Evolutionary conservation across 2,113 vertebrate genomes (phyloP), one percentile per base, ranked within the genome.

Genomic region (Heterotis niloticus): DNA sequence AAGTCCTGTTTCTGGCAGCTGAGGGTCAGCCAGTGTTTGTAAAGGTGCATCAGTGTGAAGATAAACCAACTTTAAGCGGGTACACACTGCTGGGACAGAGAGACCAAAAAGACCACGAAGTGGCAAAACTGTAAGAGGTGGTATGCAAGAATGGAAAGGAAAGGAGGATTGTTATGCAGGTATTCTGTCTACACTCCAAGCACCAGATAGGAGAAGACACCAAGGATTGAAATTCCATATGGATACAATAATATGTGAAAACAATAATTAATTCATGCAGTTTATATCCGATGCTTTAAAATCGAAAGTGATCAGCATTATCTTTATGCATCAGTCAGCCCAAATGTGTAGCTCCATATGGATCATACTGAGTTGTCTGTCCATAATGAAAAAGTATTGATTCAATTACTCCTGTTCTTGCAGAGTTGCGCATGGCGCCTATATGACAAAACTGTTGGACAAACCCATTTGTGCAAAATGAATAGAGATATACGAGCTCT

Each of bases 231-330:
- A 1, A 24, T 5, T 28, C 23, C 59, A 62, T 76, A n/a, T 28
- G 20, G 59, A 64, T 75, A 18, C 34, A 75, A 62, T 28, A 60
- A 67, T n/a, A 75, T 34, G n/a, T 34, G 17, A 70, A 70, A 70
- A 51, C 13, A 18, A 70, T 70, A 44, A 70, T 44, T 70, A 44
- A 70, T 70, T 70, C 68, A 70, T 70, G 5, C 34, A 44, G 3
- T 44, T 44, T 62, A 62, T 62, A 34, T 23, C 44, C 75, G 7
- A 24, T 65, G 51, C 34, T 17, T 76, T 54, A 76, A 10, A 76
- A 65, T 54, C 0, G 16, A 51, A 70, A 29, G 34, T 44, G 34
- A 54, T n/a, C 75, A 28, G n/a, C 34, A 52, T 44, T 44, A 44
- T 44, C 68, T 17, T 44, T 44, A 29, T 16, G 68, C 23, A 70